A percentile compares a stretch with the other conserved stretches of the same genome.
Evolutionary conservation across 92 coral and sea anemone genomes (phyloP).

Genomic region (Heliopora coerulea): DNA sequence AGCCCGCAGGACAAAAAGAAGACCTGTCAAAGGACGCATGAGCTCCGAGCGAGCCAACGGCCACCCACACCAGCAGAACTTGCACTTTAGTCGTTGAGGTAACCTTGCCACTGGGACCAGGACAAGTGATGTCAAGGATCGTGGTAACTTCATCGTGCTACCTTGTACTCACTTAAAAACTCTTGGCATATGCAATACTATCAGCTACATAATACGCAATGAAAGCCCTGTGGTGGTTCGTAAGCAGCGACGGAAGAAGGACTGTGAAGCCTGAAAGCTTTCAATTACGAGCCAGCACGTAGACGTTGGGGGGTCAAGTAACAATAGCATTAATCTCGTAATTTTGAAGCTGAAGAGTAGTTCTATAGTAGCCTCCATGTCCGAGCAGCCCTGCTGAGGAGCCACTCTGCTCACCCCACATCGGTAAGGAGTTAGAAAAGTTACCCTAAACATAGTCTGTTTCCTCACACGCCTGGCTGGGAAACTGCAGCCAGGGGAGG

Average conservation of each 20-base stretch:
- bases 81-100: slow-evolving; percentile 41
- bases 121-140: slow-evolving; percentile 25
- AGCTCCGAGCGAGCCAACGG: slow-evolving; percentile 33
- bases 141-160: slow-evolving; percentile 27
- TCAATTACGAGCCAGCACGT: slow-evolving; percentile 33
- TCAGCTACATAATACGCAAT: not conserved
- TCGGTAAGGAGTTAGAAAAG: slow-evolving; percentile 41
- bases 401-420: slow-evolving; percentile 39
- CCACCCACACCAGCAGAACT: slow-evolving; percentile 41
- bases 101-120: slow-evolving; percentile 33
- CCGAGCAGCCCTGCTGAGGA: slow-evolving; percentile 48
- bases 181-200: not conserved
- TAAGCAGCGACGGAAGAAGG: slow-evolving; percentile 26
- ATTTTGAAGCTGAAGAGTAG: slow-evolving; percentile 2
- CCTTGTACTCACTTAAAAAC: slow-evolving; percentile 3
- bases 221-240: slow-evolving; percentile 35
- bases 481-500: slow-evolving; percentile 28
- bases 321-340: not conserved
- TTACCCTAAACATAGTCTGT: slow-evolving; percentile 33
- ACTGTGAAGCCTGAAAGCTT: slow-evolving; percentile 22
- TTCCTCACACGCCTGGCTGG: slow-evolving; percentile 9
- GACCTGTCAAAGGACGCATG: slow-evolving; percentile 27
- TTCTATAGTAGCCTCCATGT: slow-evolving; percentile 27
- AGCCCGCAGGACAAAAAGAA: slow-evolving; percentile 29
- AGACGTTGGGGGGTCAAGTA: slow-evolving; percentile 7